Evolutionary conservation across 53 echinoderm and acorn worm genomes (phyloP).

Genomic region (Pentamera pediparva): DNA sequence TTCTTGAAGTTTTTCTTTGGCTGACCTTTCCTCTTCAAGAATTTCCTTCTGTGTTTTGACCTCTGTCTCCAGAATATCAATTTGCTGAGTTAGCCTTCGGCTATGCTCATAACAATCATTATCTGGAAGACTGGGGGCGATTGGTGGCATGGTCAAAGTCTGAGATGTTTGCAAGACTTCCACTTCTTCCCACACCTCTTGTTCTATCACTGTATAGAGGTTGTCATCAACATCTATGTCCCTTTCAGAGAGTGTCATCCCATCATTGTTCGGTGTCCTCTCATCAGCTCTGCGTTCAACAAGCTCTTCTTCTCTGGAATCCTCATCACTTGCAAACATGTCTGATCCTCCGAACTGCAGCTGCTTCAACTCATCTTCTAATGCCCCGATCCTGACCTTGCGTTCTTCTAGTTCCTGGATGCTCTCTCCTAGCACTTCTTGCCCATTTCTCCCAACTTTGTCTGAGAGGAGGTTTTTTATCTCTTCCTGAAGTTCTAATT

Average conservation of each 20-base stretch:
- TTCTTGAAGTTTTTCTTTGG: conserved; percentile 25
- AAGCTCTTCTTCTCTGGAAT: background rate
- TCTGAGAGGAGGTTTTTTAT: conserved; percentile 2
- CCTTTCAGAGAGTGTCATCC: background rate
- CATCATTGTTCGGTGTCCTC: background rate
- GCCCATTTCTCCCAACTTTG: background rate
- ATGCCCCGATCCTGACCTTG: conserved; percentile 18
- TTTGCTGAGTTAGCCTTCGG: background rate
- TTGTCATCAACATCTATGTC: background rate
- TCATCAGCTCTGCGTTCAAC: background rate
- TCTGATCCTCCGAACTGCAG: conserved; percentile 4
- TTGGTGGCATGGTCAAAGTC: background rate
- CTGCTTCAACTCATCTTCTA: conserved; percentile 40
- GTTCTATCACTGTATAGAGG: conserved; percentile 12
- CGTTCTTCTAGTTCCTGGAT: conserved; percentile 5
- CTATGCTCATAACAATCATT: too few species aligned
- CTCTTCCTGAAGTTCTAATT: conserved; percentile 1
- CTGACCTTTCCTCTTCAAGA: conserved; percentile 18
- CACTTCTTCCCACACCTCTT: conserved; percentile 29
- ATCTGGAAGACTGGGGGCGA: too few species aligned
- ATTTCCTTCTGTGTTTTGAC: conserved; percentile 5
- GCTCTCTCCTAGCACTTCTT: background rate
- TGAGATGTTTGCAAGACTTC: background rate
- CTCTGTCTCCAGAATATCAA: conserved; percentile 18
- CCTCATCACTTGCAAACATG: background rate